Conservation (phyloP, 2,113 vertebrate species). For the Rhagologus leucostigma region DNA sequence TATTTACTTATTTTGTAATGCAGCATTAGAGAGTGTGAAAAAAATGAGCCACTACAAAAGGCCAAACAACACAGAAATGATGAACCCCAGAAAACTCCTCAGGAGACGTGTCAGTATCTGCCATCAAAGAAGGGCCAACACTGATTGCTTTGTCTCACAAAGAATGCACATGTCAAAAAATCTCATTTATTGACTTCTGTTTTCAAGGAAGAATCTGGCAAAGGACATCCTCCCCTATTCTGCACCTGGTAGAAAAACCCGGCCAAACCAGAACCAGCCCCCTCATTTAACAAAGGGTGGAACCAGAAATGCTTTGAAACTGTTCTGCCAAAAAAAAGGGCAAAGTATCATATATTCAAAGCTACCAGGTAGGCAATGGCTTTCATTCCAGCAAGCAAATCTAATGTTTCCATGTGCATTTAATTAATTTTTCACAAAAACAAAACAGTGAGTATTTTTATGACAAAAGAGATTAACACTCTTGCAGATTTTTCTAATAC, state of each 20-base stretch:
- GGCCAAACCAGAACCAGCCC: background rate
- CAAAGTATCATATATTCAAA: background rate
- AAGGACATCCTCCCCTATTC: background rate
- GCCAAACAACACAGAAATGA: background rate
- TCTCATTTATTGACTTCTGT: background rate
- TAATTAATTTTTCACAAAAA: background rate
- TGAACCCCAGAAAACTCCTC: background rate
- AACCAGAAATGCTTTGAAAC: background rate
- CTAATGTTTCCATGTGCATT: background rate
- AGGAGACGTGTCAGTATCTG: accelerated
- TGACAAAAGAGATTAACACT: background rate
- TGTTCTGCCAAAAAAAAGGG: background rate
- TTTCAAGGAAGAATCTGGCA: background rate
- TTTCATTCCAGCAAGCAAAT: background rate
- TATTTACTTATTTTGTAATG: background rate
- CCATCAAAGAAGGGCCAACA: background rate
- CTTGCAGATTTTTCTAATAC: background rate
- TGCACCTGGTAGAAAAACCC: background rate
- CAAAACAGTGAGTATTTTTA: background rate
- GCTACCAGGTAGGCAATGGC: background rate
- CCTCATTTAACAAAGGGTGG: background rate
- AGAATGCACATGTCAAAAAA: background rate
- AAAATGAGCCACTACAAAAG: background rate
- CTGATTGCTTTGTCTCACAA: background rate
- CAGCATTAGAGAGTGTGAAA: background rate